Conservation (phyloP, 2,797 vertebrate genomes). For the Artibeus lituratus region DNA sequence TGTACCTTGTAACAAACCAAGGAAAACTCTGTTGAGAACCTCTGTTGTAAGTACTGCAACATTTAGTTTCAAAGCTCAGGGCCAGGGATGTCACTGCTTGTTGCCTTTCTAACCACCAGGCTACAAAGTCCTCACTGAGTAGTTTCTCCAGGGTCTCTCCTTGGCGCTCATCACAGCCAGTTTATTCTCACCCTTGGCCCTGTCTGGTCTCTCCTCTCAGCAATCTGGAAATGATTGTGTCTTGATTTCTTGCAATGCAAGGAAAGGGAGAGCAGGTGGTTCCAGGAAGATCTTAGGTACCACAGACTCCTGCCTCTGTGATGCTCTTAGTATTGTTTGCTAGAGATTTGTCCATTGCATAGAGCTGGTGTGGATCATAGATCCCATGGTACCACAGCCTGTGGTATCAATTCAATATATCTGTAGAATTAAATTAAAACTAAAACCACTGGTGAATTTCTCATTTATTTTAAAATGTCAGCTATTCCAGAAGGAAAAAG, state of each 20-base stretch:
- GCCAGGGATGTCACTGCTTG: fast-evolving
- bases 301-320: no score
- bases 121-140: background rate
- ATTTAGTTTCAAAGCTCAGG: background rate
- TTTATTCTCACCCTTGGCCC: background rate
- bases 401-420: background rate
- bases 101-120: background rate
- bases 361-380: background rate
- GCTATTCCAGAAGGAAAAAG: background rate
- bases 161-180: background rate
- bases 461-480: background rate
- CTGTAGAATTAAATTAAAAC: background rate
- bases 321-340: background rate
- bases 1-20: background rate
- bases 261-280: background rate
- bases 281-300: background rate
- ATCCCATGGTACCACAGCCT: background rate
- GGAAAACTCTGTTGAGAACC: background rate
- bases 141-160: fast-evolving
- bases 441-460: background rate
- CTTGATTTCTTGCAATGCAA: background rate
- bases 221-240: background rate
- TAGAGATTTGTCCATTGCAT: background rate
- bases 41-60: background rate
- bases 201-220: background rate